Evolutionary conservation across 2,888 invertebrate genomes (phyloP).

Genomic region (Morpho achilles): DNA sequence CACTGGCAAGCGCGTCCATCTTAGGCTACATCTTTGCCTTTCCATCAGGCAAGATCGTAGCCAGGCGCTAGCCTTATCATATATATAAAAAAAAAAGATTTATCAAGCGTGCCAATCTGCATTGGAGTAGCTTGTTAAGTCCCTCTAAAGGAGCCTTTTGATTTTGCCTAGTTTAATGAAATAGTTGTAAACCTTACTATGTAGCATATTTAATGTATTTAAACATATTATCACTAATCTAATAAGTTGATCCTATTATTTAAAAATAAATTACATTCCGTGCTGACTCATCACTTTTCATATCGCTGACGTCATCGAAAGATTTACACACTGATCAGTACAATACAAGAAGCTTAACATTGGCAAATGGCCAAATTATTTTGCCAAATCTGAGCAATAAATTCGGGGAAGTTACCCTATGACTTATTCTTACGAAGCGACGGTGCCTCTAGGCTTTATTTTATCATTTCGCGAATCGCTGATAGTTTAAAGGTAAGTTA

Average conservation of each 20-base stretch:
- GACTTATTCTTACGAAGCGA: slow-evolving; percentile 25
- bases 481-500: slow-evolving; percentile 22
- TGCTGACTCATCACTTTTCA: neutral
- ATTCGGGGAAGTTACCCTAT: slow-evolving; percentile 44
- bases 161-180: too few relatives aligned
- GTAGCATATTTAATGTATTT: too few relatives aligned
- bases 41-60: too few relatives aligned
- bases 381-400: slow-evolving; percentile 58
- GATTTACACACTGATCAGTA: slow-evolving; percentile 21
- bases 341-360: slow-evolving; percentile 27
- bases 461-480: slow-evolving; percentile 20
- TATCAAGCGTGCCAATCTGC: neutral
- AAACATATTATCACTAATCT: too few relatives aligned
- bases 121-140: neutral
- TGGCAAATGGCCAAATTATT: slow-evolving; percentile 54
- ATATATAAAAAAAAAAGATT: neutral
- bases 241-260: too few relatives aligned
- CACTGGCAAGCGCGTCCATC: too few relatives aligned
- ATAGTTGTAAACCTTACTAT: too few relatives aligned
- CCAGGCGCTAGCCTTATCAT: too few relatives aligned
- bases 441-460: slow-evolving; percentile 24
- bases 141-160: neutral
- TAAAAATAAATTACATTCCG: too few relatives aligned
- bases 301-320: slow-evolving; percentile 16
- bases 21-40: too few relatives aligned